Evolutionary conservation across 2,888 invertebrate genomes (phyloP), one percentile per base, ranked within the genome.

Genomic region (Muschampia plurimacula): DNA sequence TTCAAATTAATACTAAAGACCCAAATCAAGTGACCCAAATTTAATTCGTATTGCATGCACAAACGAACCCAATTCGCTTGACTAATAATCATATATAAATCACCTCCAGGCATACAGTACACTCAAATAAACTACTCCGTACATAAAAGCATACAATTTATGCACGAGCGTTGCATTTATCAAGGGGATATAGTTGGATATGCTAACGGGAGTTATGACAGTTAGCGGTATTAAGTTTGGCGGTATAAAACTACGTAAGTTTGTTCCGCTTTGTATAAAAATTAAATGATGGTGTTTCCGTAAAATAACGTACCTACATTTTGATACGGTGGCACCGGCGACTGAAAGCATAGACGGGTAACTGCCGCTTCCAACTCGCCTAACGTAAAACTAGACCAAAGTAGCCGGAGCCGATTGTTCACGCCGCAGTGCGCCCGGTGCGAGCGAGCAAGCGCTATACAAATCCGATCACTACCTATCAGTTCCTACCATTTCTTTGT

Each of bases 81-180:
- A 41, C 57, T 15, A 65, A 65, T 71, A 65, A 71, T 66, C 65
- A 57, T 59, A 46, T 66, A 57, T 66, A 66, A 71, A 71, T 71
- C 65, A 57, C 65, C 39, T 49, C 46, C 36, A 22, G 28, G 69
- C 49, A 57, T 64, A 60, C 15, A 15, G 65, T 46, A 60, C 36
- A 59, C 59, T 66, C 59, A 59, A 66, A 70, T 71, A 71, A 66
- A 71, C 66, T 71, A 71, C 59, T 59, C 57, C n/a, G 70, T 70
- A 59, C 65, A 70, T 65, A 70, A 70, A 70, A 71, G 59, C 65
- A 39, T 13, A 46, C 70, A 66, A 65, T 66, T 71, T 71, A 71
- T 71, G 70, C 59, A 66, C 65, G 39, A 65, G 32, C 22, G 15
- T 52, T 39, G 59, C 59, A 71, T 71, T 66, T 67, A 66, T 66